A percentile compares a stretch with the other conserved stretches of the same genome.
phyloP scores from a whole-genome alignment of 2,797 vertebrate genomes.

The Ctenochaetus hawaiiensis region DNA sequence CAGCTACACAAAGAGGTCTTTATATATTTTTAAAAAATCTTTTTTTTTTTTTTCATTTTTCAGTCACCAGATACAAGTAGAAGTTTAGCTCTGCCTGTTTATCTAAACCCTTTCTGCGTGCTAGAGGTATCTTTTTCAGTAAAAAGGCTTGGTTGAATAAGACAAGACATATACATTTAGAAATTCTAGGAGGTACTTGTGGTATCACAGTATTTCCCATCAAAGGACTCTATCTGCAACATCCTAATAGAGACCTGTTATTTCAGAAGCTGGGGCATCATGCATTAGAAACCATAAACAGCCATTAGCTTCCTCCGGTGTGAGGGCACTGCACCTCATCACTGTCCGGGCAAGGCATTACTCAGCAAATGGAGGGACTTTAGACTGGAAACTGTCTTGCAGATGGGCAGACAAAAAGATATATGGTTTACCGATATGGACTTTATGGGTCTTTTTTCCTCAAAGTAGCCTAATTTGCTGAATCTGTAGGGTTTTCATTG shows the following conservation, averaged over 20 bases:
- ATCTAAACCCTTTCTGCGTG: not conserved
- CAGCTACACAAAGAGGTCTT: not conserved
- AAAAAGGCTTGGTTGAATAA: constrained; percentile 1
- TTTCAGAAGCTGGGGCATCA: constrained; percentile 56
- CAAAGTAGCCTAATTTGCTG: constrained; percentile 49
- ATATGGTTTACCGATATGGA: constrained; percentile 59
- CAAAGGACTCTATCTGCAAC: constrained; percentile 32
- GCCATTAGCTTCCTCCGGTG: constrained; percentile 68
- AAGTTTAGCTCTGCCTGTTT: not conserved
- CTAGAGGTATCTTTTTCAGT: not conserved
- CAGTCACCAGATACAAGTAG: not conserved
- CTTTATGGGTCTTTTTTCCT: constrained; percentile 51
- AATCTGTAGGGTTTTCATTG: constrained; percentile 43
- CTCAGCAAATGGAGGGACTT: constrained; percentile 69
- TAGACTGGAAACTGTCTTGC: constrained; percentile 65
- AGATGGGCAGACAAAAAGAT: constrained; percentile 55
- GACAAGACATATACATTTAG: constrained; percentile 19
- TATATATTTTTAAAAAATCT: not conserved
- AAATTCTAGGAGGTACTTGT: constrained; percentile 31
- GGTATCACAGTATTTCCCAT: constrained; percentile 55
- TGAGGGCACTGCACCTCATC: constrained; percentile 51
- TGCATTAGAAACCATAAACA: constrained; percentile 73
- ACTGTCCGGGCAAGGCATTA: constrained; percentile 42
- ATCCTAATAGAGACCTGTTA: constrained; percentile 55
- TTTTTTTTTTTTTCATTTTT: not conserved